These are phyloP conservation scores for Ptilonorhynchus violaceus DNA, from an alignment of 2,113 vertebrate genomes.

Conservation along the genomic window DNA sequence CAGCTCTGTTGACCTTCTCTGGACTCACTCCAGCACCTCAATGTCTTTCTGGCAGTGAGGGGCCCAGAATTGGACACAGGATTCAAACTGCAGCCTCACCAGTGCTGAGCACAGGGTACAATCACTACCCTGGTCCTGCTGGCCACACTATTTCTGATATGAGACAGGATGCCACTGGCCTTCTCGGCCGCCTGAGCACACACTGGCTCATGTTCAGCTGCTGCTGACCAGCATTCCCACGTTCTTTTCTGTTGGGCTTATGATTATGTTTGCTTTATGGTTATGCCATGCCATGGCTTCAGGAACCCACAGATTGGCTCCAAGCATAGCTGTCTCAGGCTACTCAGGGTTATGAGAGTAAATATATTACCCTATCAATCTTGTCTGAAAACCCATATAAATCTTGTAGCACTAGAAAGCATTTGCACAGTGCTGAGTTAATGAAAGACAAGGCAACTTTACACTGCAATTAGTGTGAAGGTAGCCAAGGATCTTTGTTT, in stretches of 20 bases:
- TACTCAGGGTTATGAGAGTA: background rate
- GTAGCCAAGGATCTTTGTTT: background rate
- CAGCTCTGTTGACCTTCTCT: accelerated
- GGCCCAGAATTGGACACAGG: accelerated
- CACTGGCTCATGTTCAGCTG: background rate
- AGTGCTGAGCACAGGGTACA: accelerated
- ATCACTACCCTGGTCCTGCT: background rate
- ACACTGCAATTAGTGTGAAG: background rate
- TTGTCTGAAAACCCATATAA: background rate
- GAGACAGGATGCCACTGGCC: background rate
- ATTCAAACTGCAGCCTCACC: accelerated
- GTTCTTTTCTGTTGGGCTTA: background rate
- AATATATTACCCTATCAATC: background rate
- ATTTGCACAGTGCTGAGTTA: background rate
- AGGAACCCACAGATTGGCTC: background rate
- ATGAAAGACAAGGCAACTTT: background rate
- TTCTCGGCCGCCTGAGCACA: background rate
- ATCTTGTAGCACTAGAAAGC: background rate
- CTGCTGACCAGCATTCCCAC: background rate
- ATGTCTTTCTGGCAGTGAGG: background rate
- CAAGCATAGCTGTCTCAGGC: background rate
- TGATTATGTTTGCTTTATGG: background rate
- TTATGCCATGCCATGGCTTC: background rate
- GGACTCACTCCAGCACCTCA: accelerated
- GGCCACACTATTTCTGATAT: accelerated